phyloP scores from a whole-genome alignment of 92 coral and sea anemone genomes.

The Ricordea florida region DNA sequence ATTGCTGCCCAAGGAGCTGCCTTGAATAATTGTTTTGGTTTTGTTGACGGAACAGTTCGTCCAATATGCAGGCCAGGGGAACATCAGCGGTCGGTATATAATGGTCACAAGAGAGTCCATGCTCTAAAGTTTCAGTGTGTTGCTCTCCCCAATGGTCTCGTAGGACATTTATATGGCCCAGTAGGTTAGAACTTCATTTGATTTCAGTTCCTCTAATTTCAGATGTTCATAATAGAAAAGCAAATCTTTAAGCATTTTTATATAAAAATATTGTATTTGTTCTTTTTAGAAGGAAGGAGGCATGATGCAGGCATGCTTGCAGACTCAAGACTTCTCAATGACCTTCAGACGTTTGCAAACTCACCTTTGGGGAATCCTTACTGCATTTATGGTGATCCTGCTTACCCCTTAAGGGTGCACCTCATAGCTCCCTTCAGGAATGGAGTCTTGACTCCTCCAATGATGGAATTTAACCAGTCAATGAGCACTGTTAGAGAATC shows the following conservation, averaged over 20 bases:
- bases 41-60: neutral
- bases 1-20: neutral
- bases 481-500: slow-evolving; percentile 5
- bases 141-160: slow-evolving; percentile 27
- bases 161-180: slow-evolving; percentile 18
- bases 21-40: neutral
- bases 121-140: slow-evolving; percentile 37
- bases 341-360: slow-evolving; percentile 4
- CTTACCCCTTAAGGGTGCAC: slow-evolving; percentile 3
- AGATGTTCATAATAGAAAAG: neutral
- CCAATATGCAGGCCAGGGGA: neutral
- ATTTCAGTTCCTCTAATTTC: neutral
- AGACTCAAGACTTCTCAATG: neutral
- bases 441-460: slow-evolving; percentile 6
- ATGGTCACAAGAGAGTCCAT: slow-evolving; percentile 31
- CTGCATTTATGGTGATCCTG: slow-evolving; percentile 5
- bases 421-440: slow-evolving; percentile 12
- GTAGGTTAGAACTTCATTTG: slow-evolving; percentile 12
- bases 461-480: slow-evolving; percentile 10
- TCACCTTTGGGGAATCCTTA: slow-evolving; percentile 10
- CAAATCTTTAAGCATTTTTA: neutral
- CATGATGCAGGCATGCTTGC: neutral
- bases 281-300: neutral
- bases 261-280: no score
- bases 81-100: slow-evolving; percentile 12